Evolutionary conservation across 2,888 invertebrate species (phyloP), one percentile per base, ranked within the genome.

Genomic region (Campopleginae sp.): DNA sequence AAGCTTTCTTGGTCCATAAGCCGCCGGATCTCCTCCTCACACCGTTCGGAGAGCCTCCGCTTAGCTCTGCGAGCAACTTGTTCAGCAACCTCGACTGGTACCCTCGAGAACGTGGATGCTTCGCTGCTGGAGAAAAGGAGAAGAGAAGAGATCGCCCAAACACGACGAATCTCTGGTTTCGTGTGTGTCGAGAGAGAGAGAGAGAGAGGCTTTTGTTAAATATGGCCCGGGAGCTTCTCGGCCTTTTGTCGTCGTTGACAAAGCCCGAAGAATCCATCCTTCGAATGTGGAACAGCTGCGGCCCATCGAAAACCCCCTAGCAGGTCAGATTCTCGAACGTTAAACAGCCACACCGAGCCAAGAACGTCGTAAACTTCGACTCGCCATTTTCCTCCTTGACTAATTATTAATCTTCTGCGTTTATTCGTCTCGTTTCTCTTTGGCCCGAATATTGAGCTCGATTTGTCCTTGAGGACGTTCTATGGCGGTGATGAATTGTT

Each of bases 271-370:
- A 93, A 93, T 93, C 92, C 93, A 93, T 93, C 92, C 93, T 93
- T 93, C 92, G 92, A 93, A 93, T 92, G 91, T 93, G 92, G 93
- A 93, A 91, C 93, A 93, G 93, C 93, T 93, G 93, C 80, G 80
- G 27, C 92, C 92, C 92, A 91, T 92, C 93, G 92, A 92, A 42
- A 76, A 92, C 91, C 87, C 91, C 89, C 90, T 5, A 58, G 90
- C 91, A 88, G 89, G 88, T 85, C 85, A 89, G 61, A 75, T 23
- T 75, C 46, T 75, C 61, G 46, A 70, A 70, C 48, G 31, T 27
- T 54, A 14, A 31, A 33, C 48, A 63, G 31, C 19, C 33, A 46
- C 19, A 7, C 31, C 17, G n/a, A 19, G 51, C 48, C 31, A 0
- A 1, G 6, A 17, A n/a, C 33, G 63, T 63, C n/a, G 33, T 33